Evolutionary conservation across 2,888 invertebrate genomes (phyloP), one percentile per base, ranked within the genome.

Genomic region (Cremastobaeus sp.): DNA sequence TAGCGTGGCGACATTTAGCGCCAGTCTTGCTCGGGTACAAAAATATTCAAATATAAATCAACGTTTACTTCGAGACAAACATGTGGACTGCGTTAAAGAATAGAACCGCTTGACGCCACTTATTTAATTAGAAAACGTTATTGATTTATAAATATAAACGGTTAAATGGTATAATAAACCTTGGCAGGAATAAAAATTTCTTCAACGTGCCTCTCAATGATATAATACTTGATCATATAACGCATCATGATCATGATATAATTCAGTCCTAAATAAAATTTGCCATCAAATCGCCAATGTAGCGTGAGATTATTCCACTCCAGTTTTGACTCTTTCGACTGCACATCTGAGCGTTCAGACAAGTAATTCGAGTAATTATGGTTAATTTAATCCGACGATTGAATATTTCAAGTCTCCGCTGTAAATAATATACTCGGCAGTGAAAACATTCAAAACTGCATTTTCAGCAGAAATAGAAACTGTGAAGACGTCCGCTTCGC

Each of bases 221-320:
- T 66, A 66, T 57, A 66, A 66, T 66, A 66, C 28, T 47, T 66
- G 32, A 47, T 47, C 55, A 32, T 66, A 55, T 66, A 57, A 66
- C 30, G 35, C 55, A 39, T 32, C 55, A 37, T 55, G 57, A 66
- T 66, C n/a, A n/a, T n/a, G n/a, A n/a, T n/a, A 66, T 66, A 66
- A 66, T 66, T 18, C 28, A 45, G 47, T 28, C 37, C 30, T 47
- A 48, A 57, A 66, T 66, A 57, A 66, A 48, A 57, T 66, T 45
- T 54, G 47, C 64, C 39, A 48, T 55, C 37, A 47, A 55, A 48
- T n/a, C n/a, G n/a, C n/a, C n/a, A n/a, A n/a, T n/a, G n/a, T n/a
- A n/a, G n/a, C n/a, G n/a, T n/a, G n/a, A n/a, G n/a, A n/a, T n/a
- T n/a, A n/a, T n/a, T n/a, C n/a, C n/a, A n/a, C n/a, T n/a, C n/a